Evolutionary conservation across 2,888 invertebrate species (phyloP).

Genomic region (Enchytraeus crypticus): DNA sequence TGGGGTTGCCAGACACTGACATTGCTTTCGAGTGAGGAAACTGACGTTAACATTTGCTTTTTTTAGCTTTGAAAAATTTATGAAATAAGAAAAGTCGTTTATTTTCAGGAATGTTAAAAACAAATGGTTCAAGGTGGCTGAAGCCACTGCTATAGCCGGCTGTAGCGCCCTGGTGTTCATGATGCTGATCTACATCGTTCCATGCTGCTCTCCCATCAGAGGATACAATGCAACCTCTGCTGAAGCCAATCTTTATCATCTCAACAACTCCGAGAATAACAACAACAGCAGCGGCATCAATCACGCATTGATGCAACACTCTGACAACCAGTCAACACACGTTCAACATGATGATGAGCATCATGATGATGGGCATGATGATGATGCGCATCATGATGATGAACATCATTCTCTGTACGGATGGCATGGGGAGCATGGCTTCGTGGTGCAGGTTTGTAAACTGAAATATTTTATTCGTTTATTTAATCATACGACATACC

Average conservation of each 20-base stretch:
- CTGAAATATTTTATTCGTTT: no score
- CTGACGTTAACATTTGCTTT: no score
- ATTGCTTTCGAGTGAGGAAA: no score
- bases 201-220: conserved; percentile 72
- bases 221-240: conserved; percentile 15
- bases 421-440: conserved; percentile 19
- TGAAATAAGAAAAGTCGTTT: no score
- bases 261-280: neutral
- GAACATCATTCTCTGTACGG: no score
- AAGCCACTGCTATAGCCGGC: conserved; percentile 74
- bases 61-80: no score
- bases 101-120: conserved; percentile 29
- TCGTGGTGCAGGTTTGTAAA: conserved; percentile 19
- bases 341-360: conserved; percentile 1
- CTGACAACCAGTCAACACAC: no score
- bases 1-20: no score
- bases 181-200: conserved; percentile 73
- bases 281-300: no score
- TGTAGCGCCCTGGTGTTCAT: conserved; percentile 77
- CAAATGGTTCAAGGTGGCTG: conserved; percentile 70
- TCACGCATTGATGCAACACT: no score
- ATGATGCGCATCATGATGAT: no score
- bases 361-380: conserved; percentile 1
- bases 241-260: neutral
- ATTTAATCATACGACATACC: no score